phyloP scores from a whole-genome alignment of 2,797 vertebrate genomes.

The Sebastiscus tertius region DNA sequence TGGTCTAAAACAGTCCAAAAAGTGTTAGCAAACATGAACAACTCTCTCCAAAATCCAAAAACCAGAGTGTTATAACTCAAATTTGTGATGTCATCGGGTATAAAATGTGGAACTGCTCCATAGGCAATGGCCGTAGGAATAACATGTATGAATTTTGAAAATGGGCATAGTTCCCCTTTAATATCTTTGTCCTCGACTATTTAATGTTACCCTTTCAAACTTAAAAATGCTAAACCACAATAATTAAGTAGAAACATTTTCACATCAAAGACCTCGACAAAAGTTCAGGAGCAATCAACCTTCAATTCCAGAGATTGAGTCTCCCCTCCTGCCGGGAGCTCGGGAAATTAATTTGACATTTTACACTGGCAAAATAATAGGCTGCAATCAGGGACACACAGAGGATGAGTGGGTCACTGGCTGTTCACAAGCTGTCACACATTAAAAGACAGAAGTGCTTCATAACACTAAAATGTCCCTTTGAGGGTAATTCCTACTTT shows the following conservation, averaged over 20 bases:
- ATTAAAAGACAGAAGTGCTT: background rate
- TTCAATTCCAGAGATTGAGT: background rate
- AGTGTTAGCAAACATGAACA: too few species aligned
- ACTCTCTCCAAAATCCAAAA: too few species aligned
- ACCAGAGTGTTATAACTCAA: too few species aligned
- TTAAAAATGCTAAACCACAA: background rate
- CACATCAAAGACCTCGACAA: background rate
- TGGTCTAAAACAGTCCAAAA: too few species aligned
- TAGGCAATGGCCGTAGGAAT: too few species aligned
- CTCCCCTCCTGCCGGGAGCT: background rate
- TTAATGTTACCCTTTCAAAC: background rate
- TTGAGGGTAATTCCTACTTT: background rate
- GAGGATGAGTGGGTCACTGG: background rate
- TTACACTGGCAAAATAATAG: background rate
- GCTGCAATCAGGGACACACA: background rate
- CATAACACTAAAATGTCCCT: background rate
- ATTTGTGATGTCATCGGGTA: too few species aligned
- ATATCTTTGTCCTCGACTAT: background rate
- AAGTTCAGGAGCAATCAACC: background rate
- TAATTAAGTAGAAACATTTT: background rate
- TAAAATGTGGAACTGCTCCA: too few species aligned
- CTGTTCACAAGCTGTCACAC: background rate
- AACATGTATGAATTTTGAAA: background rate
- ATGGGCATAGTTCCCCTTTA: background rate
- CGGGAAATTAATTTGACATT: conserved; percentile 3